Base-by-base conservation (phyloP, 2,113 vertebrate genomes). In the Dicaeum eximium region DNA sequence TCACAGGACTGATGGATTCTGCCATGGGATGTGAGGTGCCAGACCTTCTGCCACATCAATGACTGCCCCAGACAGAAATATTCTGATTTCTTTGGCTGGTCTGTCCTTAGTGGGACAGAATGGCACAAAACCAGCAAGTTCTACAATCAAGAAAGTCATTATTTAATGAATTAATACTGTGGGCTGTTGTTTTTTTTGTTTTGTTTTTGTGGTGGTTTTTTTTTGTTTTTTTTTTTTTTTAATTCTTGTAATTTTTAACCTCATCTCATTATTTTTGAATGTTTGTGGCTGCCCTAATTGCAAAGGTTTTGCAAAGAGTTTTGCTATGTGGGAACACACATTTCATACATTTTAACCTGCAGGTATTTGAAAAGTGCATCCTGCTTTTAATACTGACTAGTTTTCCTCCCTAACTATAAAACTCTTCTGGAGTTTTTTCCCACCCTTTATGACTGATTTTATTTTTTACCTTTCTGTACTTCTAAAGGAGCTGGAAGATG, bases 1-100 rank as follows among this genome's bases (percentile, higher is more conserved):
- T 48, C 20, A n/a, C 24, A 60, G 35, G 19, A 25, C 37, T 60
- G 18, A 3, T 31, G 45, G 15, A 3, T 85, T 73, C 91, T 11
- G 4, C 25, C 3, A 2, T 6, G 13, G 53, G 12, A 11, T 20
- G 0, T 9, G 44, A 67, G 6, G 28, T 42, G 11, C 23, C 15
- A 50, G 21, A 56, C 3, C 10, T 42, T 64, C 67, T 69, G 6
- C 45, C 75, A 2, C 24, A 22, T 5, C 1, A 1, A 0, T 50
- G 38, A 19, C 14, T 47, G 13, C 7, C 57, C 37, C 15, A 73
- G 22, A 40, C 8, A 11, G 58, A 80, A 45, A 48, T n/a, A 54
- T 73, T 57, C 53, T 25, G 21, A 19, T 15, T 51, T 6, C 10
- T 84, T 57, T 57, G 11, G 20, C 24, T 23, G 7, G 1, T 20